phyloP scores from a whole-genome alignment of 1,140 invertebrate species.

The Lepidurus couesii region DNA sequence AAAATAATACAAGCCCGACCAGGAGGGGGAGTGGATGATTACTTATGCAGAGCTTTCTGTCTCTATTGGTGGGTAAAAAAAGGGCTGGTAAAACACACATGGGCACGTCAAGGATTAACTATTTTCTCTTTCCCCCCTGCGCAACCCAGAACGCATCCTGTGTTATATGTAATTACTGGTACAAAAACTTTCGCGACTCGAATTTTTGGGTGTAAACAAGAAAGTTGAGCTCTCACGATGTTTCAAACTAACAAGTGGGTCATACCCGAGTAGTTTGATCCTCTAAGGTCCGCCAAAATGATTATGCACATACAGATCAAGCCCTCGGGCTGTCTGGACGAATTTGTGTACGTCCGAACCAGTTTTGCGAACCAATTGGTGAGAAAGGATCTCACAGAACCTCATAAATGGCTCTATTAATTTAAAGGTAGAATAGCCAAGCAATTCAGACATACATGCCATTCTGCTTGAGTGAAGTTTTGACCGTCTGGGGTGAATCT shows the following conservation, averaged over 20 bases:
- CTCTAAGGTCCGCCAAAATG: too few species aligned
- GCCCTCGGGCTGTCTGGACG: too few species aligned
- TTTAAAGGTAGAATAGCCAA: background rate
- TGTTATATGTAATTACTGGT: too few species aligned
- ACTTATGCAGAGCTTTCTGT: background rate
- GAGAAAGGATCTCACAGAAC: background rate
- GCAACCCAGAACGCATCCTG: too few species aligned
- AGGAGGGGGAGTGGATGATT: background rate
- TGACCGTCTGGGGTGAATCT: background rate
- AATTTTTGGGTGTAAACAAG: too few species aligned
- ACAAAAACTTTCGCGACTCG: too few species aligned
- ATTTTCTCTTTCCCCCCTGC: too few species aligned
- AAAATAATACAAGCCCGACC: background rate
- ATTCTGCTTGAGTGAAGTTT: conserved; percentile 22
- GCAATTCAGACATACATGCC: background rate
- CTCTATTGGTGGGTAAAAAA: background rate
- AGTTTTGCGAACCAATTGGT: background rate
- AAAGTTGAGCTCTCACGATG: too few species aligned
- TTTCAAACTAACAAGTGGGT: too few species aligned
- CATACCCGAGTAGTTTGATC: too few species aligned
- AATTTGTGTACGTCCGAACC: too few species aligned
- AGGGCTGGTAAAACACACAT: conserved; percentile 2
- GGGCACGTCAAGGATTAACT: background rate
- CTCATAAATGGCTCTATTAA: background rate
- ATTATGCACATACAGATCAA: too few species aligned